Evolutionary conservation across 2,113 vertebrate species (phyloP).

Genomic region (Lontra canadensis): DNA sequence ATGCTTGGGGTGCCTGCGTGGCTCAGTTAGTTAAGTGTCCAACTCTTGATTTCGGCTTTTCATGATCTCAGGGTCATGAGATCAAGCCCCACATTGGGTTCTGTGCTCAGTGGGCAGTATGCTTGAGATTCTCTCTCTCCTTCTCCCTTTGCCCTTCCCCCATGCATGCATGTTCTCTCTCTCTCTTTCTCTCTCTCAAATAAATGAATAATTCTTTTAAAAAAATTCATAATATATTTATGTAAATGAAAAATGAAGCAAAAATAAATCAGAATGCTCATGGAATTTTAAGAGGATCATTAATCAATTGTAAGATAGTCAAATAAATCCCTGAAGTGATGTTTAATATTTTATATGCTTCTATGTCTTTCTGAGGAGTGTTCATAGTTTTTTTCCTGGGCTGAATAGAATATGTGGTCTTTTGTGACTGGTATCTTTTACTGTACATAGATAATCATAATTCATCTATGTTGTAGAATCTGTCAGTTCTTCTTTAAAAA

Average conservation of each 20-base stretch:
- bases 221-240: neutral
- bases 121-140: neutral
- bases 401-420: neutral
- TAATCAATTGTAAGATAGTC: neutral
- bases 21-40: neutral
- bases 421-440: neutral
- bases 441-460: neutral
- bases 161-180: neutral
- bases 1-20: neutral
- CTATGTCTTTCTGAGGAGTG: neutral
- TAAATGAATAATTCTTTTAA: neutral
- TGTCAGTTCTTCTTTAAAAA: neutral
- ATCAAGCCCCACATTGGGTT: neutral
- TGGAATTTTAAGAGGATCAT: neutral
- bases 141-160: neutral
- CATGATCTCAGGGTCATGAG: neutral
- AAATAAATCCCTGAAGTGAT: neutral
- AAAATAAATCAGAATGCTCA: neutral
- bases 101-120: neutral
- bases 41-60: neutral
- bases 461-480: neutral
- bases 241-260: neutral
- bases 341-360: neutral
- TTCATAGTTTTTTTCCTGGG: neutral
- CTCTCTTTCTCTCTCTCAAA: neutral